Evolutionary conservation across 2,797 vertebrate genomes (phyloP), one percentile per base, ranked within the genome.

Genomic region (Psittacula derbiana): DNA sequence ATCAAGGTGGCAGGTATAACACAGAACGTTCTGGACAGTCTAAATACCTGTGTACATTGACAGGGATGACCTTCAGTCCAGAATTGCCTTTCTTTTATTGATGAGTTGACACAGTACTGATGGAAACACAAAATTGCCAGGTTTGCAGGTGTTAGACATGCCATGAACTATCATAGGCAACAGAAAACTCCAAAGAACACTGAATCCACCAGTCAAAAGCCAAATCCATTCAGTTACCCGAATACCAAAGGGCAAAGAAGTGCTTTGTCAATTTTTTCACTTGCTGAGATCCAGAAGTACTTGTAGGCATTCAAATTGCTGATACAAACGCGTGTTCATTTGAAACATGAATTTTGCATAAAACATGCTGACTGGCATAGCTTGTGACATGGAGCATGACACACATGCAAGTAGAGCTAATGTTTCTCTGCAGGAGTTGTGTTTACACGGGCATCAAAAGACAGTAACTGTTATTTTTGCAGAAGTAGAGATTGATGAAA

Each of bases 301-400:
- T 53, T 36, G 61, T 25, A 65, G 90, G 36, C 23, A 69, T 79
- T 55, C 81, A 79, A 85, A 52, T 44, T 83, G 64, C 23, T 85
- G 66, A 81, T 36, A 92, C 69, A 86, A 88, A 80, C 20, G n/a
- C n/a, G 64, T 10, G 75, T 41, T 94, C n/a, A 33, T 50, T 66
- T 90, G 78, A 69, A 92, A 95, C 8, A 62, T 10, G 74, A 92
- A 96, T 91, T 96, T 80, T 88, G 40, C 88, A 88, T 72, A 89
- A 91, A 86, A 50, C 60, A 82, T 25, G 80, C 82, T 78, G 87
- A 92, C 38, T 31, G 46, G 80, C 15, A 10, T 4, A 72, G 25
- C 31, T 65, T 0, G 0, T n/a, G 61, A 38, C 31, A 58, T 16
- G 33, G 55, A 11, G 33, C 53, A 18, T 19, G 36, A 40, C 33